Percentiles rank a stretch among this genome's conserved stretches.
Evolutionary conservation across 2,113 vertebrate genomes (phyloP).

Genomic region (Zeus faber): DNA sequence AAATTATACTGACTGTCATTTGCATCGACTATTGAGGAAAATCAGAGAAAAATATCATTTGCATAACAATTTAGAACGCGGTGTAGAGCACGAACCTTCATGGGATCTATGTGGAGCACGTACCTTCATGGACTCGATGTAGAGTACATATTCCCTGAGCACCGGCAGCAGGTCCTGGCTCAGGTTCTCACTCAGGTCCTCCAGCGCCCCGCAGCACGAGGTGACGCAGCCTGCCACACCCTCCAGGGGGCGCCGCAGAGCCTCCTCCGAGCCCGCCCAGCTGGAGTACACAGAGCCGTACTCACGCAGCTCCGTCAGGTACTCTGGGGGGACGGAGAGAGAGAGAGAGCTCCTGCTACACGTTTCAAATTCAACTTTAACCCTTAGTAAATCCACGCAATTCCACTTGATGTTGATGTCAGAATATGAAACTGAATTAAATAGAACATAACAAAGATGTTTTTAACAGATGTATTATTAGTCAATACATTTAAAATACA

Average conservation of each 20-base stretch:
- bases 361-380: too few species aligned
- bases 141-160: slow-evolving; percentile 91
- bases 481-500: neutral
- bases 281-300: slow-evolving; percentile 90
- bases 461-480: too few species aligned
- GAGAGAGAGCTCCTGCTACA: too few species aligned
- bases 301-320: slow-evolving; percentile 89
- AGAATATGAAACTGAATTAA: too few species aligned
- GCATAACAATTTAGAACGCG: too few species aligned
- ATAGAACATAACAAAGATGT: too few species aligned
- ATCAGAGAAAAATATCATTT: too few species aligned
- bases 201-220: slow-evolving; percentile 83
- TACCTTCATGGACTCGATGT: slow-evolving; percentile 97
- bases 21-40: too few species aligned
- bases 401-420: too few species aligned
- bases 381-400: too few species aligned
- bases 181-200: slow-evolving; percentile 90
- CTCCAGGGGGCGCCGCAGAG: slow-evolving; percentile 85
- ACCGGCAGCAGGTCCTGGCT: slow-evolving; percentile 94
- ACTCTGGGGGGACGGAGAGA: slow-evolving; percentile 75
- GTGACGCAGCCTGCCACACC: slow-evolving; percentile 85
- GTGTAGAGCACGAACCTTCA: too few species aligned
- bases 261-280: slow-evolving; percentile 85
- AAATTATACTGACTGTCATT: too few species aligned
- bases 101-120: slow-evolving; percentile 11